A percentile compares a stretch with the other conserved stretches of the same genome.
phyloP scores from a whole-genome alignment of 1,140 invertebrate genomes.

The Solenopsis fugax region DNA sequence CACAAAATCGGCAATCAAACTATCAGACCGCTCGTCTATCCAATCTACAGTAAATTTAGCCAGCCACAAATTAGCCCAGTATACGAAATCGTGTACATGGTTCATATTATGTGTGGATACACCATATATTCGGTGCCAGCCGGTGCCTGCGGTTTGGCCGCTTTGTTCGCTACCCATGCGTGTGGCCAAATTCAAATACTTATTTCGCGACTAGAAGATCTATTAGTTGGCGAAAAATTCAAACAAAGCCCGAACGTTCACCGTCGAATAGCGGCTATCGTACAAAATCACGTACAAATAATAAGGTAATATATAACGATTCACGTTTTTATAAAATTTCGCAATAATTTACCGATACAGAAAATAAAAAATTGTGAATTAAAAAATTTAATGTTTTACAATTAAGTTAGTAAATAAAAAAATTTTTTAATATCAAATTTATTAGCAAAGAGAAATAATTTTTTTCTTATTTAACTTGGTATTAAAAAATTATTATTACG shows the following conservation, averaged over 20 bases:
- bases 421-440: background rate
- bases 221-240: conserved; percentile 5
- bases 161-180: conserved; percentile 65
- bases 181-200: conserved; percentile 73
- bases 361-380: background rate
- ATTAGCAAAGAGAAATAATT: background rate
- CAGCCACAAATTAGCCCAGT: conserved; percentile 49
- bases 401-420: background rate
- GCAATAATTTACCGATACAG: conserved; percentile 1
- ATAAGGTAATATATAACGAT: conserved; percentile 51
- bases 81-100: conserved; percentile 68
- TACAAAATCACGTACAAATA: conserved; percentile 62
- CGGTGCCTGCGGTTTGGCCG: conserved; percentile 60
- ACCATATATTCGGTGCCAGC: conserved; percentile 49
- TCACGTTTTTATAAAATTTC: background rate
- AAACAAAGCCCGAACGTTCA: conserved; percentile 3
- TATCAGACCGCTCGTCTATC: conserved; percentile 68
- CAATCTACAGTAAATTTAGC: conserved; percentile 52
- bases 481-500: background rate
- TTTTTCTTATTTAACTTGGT: background rate
- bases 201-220: conserved; percentile 52
- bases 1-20: conserved; percentile 58
- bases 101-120: conserved; percentile 62
- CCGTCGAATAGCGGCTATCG: conserved; percentile 46
- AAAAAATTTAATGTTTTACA: background rate